Conservation (phyloP, 2,888 invertebrate genomes). For the Ophion ellenae region DNA sequence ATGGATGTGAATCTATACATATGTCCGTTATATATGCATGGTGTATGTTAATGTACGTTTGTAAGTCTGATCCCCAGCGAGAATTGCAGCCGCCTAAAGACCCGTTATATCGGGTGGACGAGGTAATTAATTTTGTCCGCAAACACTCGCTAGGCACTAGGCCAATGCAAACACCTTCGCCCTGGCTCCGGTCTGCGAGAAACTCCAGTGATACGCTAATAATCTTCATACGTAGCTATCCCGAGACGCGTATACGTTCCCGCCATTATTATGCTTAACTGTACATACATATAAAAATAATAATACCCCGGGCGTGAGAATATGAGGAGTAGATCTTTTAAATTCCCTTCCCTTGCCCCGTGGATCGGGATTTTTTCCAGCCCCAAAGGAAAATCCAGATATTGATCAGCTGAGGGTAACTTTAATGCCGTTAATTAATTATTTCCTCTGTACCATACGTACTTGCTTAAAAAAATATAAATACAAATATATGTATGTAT, state of each 20-base stretch:
- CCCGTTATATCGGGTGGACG: conserved; percentile 81
- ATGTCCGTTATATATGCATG: not conserved
- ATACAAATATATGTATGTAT: no score
- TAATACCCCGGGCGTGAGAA: conserved; percentile 27
- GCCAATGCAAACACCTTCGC: conserved; percentile 81
- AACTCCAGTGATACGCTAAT: conserved; percentile 51
- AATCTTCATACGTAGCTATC: conserved; percentile 45
- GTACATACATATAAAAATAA: conserved; percentile 8
- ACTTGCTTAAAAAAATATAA: not conserved
- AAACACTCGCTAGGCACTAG: conserved; percentile 79
- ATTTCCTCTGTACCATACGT: not conserved
- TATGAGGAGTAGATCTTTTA: conserved; percentile 6
- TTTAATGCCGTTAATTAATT: not conserved
- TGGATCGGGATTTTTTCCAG: not conserved
- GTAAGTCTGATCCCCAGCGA: conserved; percentile 36
- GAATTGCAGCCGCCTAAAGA: conserved; percentile 75
- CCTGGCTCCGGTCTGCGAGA: conserved; percentile 60
- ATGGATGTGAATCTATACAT: not conserved
- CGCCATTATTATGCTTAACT: conserved; percentile 47
- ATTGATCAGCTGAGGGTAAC: not conserved
- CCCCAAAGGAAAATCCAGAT: not conserved
- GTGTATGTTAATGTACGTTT: conserved; percentile 44
- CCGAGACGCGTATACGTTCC: conserved; percentile 9
- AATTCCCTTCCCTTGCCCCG: not conserved
- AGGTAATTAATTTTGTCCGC: conserved; percentile 82